These are phyloP conservation scores for Capra hircus DNA, from an alignment of 2,113 vertebrate genomes.

Conservation along the genomic window DNA sequence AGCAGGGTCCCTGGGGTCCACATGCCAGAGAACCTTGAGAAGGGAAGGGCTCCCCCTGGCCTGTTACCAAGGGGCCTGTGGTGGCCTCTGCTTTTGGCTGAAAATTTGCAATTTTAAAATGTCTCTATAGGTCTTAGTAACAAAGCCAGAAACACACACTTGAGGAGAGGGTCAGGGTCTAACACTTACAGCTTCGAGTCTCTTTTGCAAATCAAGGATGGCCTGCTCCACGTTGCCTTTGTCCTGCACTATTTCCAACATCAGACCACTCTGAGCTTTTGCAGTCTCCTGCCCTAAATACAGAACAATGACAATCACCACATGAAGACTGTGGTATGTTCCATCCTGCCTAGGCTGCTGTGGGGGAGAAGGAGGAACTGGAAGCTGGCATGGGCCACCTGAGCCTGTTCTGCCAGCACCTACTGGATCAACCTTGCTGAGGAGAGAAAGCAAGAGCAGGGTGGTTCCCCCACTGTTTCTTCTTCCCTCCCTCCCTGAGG, in stretches of 20 bases:
- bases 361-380: background rate
- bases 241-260: slow-evolving; percentile 74
- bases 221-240: slow-evolving; percentile 77
- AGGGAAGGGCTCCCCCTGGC: background rate
- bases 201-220: slow-evolving; percentile 77
- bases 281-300: slow-evolving; percentile 80
- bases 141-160: background rate
- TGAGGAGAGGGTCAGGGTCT: slow-evolving; percentile 21
- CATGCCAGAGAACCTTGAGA: background rate
- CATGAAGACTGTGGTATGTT: background rate
- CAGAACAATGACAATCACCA: slow-evolving; percentile 61
- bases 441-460: background rate
- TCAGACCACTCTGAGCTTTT: slow-evolving; percentile 62
- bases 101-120: background rate
- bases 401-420: background rate
- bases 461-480: background rate
- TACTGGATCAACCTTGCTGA: background rate
- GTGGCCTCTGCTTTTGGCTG: background rate
- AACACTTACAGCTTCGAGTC: slow-evolving; percentile 77
- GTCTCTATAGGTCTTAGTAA: background rate
- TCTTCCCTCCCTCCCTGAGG: background rate
- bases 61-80: background rate
- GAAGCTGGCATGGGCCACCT: background rate
- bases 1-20: background rate
- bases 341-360: background rate